phyloP scores from a whole-genome alignment of 2,888 invertebrate genomes.

The Sphaeridia pumilis region DNA sequence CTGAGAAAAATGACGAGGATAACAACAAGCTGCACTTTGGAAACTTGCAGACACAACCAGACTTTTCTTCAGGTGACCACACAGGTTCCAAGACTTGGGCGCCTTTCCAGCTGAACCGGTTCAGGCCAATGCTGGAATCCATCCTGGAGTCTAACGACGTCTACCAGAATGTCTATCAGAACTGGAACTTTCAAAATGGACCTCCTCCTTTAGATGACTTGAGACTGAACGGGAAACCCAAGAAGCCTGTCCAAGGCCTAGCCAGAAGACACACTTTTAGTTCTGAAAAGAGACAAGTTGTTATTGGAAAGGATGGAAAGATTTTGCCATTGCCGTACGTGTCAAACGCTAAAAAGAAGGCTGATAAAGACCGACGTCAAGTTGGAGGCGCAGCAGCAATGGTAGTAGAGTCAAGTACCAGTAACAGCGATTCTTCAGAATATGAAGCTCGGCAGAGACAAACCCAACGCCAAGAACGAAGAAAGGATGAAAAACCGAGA shows the following conservation, averaged over 20 bases:
- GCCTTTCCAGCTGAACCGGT: conserved; percentile 19
- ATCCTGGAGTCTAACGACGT: conserved; percentile 24
- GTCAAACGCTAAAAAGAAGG: not conserved
- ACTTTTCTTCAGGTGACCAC: not conserved
- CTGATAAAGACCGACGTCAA: too few species aligned
- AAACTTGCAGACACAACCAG: not conserved
- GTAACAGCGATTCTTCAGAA: conserved; percentile 1
- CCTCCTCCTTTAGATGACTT: not conserved
- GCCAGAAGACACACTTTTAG: not conserved
- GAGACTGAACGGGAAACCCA: not conserved
- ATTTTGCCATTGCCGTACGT: not conserved
- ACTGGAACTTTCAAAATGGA: not conserved
- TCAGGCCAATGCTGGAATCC: conserved; percentile 28
- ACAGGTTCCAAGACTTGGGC: conserved; percentile 19
- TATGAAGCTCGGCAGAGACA: too few species aligned
- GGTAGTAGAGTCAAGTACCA: not conserved
- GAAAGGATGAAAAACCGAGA: too few species aligned
- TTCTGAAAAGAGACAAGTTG: not conserved
- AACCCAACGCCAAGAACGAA: not conserved
- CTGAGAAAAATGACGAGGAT: conserved; percentile 3
- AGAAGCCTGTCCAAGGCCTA: not conserved
- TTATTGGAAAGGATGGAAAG: not conserved
- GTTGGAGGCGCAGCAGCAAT: too few species aligned
- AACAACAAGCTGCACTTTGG: not conserved
- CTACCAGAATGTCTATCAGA: conserved; percentile 7